These are phyloP conservation scores for Melanotaenia nigrans DNA, from an alignment of 2,797 vertebrate species.

Conservation along the genomic window DNA sequence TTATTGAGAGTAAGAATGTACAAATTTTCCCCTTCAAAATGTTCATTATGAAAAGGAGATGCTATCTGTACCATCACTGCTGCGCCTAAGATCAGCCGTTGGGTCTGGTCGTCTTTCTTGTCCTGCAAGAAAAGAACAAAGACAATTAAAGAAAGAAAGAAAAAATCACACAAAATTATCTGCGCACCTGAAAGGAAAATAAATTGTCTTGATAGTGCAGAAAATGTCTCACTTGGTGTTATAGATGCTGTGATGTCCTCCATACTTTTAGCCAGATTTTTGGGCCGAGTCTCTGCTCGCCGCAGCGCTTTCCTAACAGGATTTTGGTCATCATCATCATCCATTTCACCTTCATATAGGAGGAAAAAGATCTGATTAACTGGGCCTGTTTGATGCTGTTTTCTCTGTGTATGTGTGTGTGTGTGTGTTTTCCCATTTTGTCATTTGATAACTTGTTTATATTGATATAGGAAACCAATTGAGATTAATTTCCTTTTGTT, in stretches of 20 bases:
- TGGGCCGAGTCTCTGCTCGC: slow-evolving; percentile 86
- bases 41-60: slow-evolving; percentile 21
- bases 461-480: too few species aligned
- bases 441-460: neutral
- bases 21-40: neutral
- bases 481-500: too few species aligned
- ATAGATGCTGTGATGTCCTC: slow-evolving; percentile 87
- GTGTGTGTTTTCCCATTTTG: too few species aligned
- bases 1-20: slow-evolving; percentile 19
- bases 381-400: neutral
- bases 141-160: neutral
- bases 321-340: slow-evolving; percentile 80
- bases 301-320: slow-evolving; percentile 88
- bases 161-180: neutral
- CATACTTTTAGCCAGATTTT: slow-evolving; percentile 91
- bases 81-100: slow-evolving; percentile 81
- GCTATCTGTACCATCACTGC: slow-evolving; percentile 86
- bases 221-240: slow-evolving; percentile 87
- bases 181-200: neutral
- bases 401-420: too few species aligned
- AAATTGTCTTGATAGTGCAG: slow-evolving; percentile 26
- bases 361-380: neutral
- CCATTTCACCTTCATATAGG: slow-evolving; percentile 83
- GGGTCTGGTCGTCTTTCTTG: slow-evolving; percentile 85
- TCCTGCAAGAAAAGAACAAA: slow-evolving; percentile 65